Base-by-base conservation (phyloP, 2,797 vertebrate genomes). In the Sebastes itinus region DNA sequence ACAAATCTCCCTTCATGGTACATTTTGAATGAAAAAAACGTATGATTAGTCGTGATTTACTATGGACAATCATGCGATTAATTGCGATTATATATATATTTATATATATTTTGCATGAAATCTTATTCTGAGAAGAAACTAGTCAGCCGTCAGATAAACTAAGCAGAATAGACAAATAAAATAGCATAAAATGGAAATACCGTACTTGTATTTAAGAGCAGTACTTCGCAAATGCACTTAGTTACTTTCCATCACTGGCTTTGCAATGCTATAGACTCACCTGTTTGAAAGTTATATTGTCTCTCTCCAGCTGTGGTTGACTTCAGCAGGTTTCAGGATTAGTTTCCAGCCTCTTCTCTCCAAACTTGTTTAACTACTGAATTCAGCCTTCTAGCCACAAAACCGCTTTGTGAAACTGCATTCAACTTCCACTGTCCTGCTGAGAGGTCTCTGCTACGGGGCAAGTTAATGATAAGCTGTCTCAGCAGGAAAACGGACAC, bases 211-310 rank as follows among this genome's bases (percentile, higher is more conserved):
- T 18, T 65, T 27, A 65, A 46, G 22, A 65, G 22, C 16, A 9
- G 49, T 33, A 23, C 30, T 6, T 32, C 4, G 6, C 55, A 33
- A 28, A 59, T 59, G 20, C n/a, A 4, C 66, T 32, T 67, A 7
- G 27, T 67, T 67, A 30, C 25, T 54, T 54, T 55, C n/a, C 28
- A 25, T 5, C 52, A 3, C 6, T n/a, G 6, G 23, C 22, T 28
- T 22, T 20, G 18, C 12, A 33, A 7, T 20, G 20, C 59, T 46
- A 6, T 11, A 12, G 7, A 49, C 82, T 85, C 55, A 89, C 84
- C 77, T 77, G 23, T 61, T 18, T 42, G 27, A 25, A 35, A 25
- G 46, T 2, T 1, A 67, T 22, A 64, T 23, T 64, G 23, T 59
- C 30, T 75, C 35, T 23, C 8, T 35, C 58, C 61, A 30, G 70